Evolutionary conservation across 2,797 vertebrate genomes (phyloP), one percentile per base, ranked within the genome.

Genomic region (Rhincodon typus): DNA sequence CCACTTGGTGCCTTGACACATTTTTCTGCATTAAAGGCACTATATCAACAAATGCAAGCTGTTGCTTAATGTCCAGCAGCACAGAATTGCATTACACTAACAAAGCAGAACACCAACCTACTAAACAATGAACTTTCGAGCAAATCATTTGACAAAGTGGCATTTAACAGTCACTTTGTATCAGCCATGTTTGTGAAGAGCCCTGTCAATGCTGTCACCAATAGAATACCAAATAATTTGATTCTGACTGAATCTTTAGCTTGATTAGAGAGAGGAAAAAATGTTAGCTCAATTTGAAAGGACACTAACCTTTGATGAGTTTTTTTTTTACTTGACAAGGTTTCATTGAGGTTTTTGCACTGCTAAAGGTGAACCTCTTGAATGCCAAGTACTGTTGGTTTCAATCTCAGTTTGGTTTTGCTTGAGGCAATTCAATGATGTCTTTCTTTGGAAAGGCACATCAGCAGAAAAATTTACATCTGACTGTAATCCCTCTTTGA

Each of bases 351-450:
- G 27, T 66, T 34, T 62, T 66, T 91, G 57, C 34, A n/a, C 6
- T 21, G 88, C 88, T 21, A 91, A 91, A 91, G 88, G 57, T 91
- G 88, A 91, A 66, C 6, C 88, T 66, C 30, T n/a, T 66, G 57
- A n/a, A 57, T 66, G 57, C 88, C 87, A 62, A 90, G 87, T 62
- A 7, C 53, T 90, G 87, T 90, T 57, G 53, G 30, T 66, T 91
- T 91, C 30, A 66, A 66, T 91, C 88, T 21, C 57, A 91, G 88
- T 57, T 91, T 66, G 34, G 57, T 12, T 66, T 91, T 91, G 88
- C 88, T 91, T 91, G 88, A 66, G 88, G 53, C 66, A n/a, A 91
- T n/a, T 27, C 34, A 5, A 30, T n/a, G 88, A 91, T 91, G 88
- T n/a, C 34, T 91, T 91, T 66, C 57, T 66, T 91, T 91, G 27